phyloP scores from a whole-genome alignment of 2,888 invertebrate genomes.

The Drosophila pegasa region DNA sequence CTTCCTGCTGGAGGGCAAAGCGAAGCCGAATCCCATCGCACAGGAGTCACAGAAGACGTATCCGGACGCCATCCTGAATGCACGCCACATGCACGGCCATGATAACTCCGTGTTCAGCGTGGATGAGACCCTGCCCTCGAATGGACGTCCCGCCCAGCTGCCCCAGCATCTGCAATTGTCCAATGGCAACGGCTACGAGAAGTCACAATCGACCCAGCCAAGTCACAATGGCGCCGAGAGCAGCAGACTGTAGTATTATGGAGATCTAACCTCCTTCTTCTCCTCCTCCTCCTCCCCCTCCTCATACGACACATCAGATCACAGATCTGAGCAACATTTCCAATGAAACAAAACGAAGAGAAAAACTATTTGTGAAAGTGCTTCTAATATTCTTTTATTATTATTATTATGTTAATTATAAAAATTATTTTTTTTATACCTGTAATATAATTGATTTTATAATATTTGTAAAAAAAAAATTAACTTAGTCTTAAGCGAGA shows the following conservation, averaged over 20 bases:
- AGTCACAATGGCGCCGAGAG: slow-evolving; percentile 81
- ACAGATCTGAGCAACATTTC: slow-evolving; percentile 24
- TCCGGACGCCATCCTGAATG: slow-evolving; percentile 64
- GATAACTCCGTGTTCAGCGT: slow-evolving; percentile 84
- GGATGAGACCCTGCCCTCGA: slow-evolving; percentile 80
- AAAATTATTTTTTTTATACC: slow-evolving; percentile 9
- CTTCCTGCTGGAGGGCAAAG: slow-evolving; percentile 91
- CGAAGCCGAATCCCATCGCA: slow-evolving; percentile 36
- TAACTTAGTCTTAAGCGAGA: slow-evolving; percentile 44
- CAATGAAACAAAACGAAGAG: slow-evolving; percentile 7
- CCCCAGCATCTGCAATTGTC: slow-evolving; percentile 80
- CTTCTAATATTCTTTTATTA: slow-evolving; percentile 26
- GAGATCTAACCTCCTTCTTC: background rate
- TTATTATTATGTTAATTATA: slow-evolving; percentile 7
- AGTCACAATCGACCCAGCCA: slow-evolving; percentile 64
- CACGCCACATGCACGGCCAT: slow-evolving; percentile 82
- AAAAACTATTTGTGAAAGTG: slow-evolving; percentile 30
- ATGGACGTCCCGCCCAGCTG: slow-evolving; percentile 78
- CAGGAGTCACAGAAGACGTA: slow-evolving; percentile 58
- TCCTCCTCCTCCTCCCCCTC: background rate
- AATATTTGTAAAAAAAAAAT: slow-evolving; percentile 36
- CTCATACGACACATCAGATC: background rate
- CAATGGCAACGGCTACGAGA: slow-evolving; percentile 70
- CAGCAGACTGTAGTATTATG: slow-evolving; percentile 80
- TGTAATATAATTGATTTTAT: slow-evolving; percentile 49